These are phyloP conservation scores for Enteromius thamalakanensis DNA, from an alignment of 2,797 vertebrate genomes.

Conservation along the genomic window DNA sequence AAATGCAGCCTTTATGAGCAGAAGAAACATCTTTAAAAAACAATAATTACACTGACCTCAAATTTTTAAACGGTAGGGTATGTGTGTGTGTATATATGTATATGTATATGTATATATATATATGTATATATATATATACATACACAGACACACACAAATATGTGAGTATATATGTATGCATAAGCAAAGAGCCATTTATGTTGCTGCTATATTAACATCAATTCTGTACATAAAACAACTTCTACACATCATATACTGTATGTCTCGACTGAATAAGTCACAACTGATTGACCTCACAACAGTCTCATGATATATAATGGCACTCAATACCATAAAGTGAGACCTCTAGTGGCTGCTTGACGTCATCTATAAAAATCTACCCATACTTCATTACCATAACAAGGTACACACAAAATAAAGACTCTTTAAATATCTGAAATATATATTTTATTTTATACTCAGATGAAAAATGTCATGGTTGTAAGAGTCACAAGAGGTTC, in stretches of 20 bases:
- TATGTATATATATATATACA: no score
- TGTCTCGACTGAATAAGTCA: neutral
- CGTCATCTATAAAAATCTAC: neutral
- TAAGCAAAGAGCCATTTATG: no score
- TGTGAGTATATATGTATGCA: no score
- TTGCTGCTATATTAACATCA: no score
- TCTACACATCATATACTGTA: no score
- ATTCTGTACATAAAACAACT: neutral
- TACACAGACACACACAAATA: no score
- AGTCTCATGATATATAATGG: neutral
- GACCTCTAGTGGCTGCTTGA: conserved; percentile 41
- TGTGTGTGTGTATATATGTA: no score
- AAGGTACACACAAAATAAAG: neutral
- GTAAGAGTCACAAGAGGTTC: neutral
- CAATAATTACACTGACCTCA: no score
- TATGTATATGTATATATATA: no score
- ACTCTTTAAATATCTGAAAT: conserved; percentile 7
- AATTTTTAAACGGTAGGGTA: no score
- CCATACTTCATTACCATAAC: neutral
- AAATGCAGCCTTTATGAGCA: no score
- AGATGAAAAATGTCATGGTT: neutral
- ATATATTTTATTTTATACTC: conserved; percentile 29
- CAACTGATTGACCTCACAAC: neutral
- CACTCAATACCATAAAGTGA: neutral
- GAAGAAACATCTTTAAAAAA: no score